Base-by-base conservation (phyloP, 2,113 vertebrate genomes). In the Oryzias celebensis region DNA sequence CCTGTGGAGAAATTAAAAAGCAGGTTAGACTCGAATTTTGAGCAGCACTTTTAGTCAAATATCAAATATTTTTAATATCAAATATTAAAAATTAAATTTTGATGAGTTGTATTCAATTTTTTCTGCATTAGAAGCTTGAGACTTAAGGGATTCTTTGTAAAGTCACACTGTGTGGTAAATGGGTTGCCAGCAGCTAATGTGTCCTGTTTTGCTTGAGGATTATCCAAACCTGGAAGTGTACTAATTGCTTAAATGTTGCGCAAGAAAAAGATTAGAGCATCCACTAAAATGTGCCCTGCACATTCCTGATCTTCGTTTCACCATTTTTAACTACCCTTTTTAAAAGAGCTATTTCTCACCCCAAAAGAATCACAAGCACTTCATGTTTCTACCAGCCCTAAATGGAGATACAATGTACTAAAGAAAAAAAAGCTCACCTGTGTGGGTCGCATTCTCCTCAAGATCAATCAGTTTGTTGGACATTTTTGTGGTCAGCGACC, bases 401-500 rank as follows among this genome's bases (percentile, higher is more conserved):
- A 41, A 59, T 15, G 14, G 1, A 24, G 5, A 4, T 49, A 1
- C n/a, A 0, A 41, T 13, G 31, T 58, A 36, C 47, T 17, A 49
- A 18, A 14, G 51, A 12, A 62, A 8, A 26, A 42, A 59, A 46
- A 68, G 46, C 77, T 94, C 91, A 94, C 97, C 97, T 92, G 97
- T 98, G 23, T 97, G 94, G 64, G 90, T 94, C 0, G 91, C 92
- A 3, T 88, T 87, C 75, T 93, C 92, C 68, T 97, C 95, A 46
- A 96, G 89, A 24, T 94, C 94, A 0, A 94, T 55, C 78, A 87
- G 80, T 79, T 54, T 89, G 62, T 87, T 78, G 55, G 89, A 90
- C 89, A 91, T 91, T 65, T 70, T 65, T 43, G 36, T 75, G 47
- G 7, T 52, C 22, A 18, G 44, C 72, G 68, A 47, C 52, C 83